A percentile compares a stretch with the other conserved stretches of the same genome.
These are phyloP conservation scores for Petrocephalus sullivani DNA, from an alignment of 2,797 vertebrate genomes.

Conservation along the genomic window DNA sequence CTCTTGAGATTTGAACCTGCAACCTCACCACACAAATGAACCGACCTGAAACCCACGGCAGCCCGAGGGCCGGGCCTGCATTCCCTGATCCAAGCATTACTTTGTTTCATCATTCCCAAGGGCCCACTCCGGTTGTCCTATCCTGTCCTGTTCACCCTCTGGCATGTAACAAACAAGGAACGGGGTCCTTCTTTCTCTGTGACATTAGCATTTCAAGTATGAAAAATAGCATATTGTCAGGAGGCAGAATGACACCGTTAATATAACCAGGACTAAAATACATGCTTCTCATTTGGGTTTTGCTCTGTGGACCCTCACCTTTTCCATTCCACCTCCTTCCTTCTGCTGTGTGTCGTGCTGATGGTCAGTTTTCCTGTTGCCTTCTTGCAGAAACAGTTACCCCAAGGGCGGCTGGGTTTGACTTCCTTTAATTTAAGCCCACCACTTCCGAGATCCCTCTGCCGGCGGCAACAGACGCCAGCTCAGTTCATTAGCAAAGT, in stretches of 20 bases:
- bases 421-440: not conserved
- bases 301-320: not conserved
- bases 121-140: not conserved
- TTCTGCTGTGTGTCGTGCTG: not conserved
- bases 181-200: not conserved
- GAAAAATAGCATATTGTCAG: not conserved
- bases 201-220: not conserved
- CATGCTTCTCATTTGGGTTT: not conserved
- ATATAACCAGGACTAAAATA: not conserved
- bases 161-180: not conserved
- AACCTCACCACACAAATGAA: not conserved
- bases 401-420: not conserved
- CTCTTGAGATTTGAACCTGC: not conserved
- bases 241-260: not conserved
- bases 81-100: constrained; percentile 1
- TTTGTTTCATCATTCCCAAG: not conserved
- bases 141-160: not conserved
- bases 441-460: not conserved
- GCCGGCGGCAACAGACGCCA: not conserved
- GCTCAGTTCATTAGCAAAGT: not conserved
- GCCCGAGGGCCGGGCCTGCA: not conserved
- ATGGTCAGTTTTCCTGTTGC: not conserved
- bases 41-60: not conserved
- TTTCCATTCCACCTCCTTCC: not conserved
- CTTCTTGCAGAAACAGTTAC: not conserved